Evolutionary conservation across 2,888 invertebrate genomes (phyloP), one percentile per base, ranked within the genome.

Genomic region (Agriopis marginaria): DNA sequence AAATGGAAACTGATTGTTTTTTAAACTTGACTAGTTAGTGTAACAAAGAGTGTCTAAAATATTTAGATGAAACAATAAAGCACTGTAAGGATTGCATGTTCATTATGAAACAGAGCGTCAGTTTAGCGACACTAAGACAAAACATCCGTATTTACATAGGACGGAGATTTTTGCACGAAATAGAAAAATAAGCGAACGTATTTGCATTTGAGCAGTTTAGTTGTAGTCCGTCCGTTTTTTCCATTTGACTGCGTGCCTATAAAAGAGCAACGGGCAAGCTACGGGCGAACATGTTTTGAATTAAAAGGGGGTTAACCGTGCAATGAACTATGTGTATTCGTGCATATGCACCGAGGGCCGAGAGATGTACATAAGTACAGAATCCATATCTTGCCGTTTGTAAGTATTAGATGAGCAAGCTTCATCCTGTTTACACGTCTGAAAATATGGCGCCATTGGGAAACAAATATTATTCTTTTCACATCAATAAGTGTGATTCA

Each of bases 241-340:
- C 45, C 42, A 61, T 60, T 61, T 23, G 61, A 61, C 42, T 55
- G 61, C 10, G 51, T 39, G 55, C 49, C 61, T 61, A 42, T 62
- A 56, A 55, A 59, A 65, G 50, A 47, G n/a, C 12, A 32, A 32
- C 32, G 32, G 32, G 32, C 32, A 32, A 32, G 32, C 32, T 32
- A 32, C 54, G 8, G 32, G 32, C 32, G 32, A 56, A 63, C 58
- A 53, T 59, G 58, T 62, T 53, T 68, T 68, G 23, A 53, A 68
- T 59, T 40, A 64, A 64, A 55, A 39, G 32, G n/a, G 60, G 14
- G 49, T 64, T 63, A 55, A 32, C 40, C 49, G 60, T 55, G 49
- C 63, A 55, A 68, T 14, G 62, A 67, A 56, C 44, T 66, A 59
- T 42, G 49, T 14, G 32, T 17, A 32, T 61, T 50, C 40, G 12